Evolutionary conservation across 2,797 vertebrate genomes (phyloP).

Genomic region (Pogoniulus pusillus): DNA sequence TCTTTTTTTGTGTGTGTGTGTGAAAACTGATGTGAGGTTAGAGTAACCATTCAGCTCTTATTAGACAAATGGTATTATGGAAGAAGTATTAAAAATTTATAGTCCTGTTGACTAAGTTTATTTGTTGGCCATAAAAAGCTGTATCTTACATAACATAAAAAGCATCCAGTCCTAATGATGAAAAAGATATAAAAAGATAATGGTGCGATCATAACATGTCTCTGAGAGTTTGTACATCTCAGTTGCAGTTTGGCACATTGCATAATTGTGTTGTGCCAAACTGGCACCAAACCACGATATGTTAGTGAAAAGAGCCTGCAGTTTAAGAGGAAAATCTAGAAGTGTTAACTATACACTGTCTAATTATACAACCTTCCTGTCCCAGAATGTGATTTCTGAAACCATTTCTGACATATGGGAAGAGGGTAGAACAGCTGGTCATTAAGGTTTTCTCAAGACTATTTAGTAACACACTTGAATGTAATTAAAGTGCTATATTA

Average conservation of each 20-base stretch:
- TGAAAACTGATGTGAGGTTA: constrained; percentile 41
- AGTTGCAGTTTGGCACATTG: constrained; percentile 70
- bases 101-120: constrained; percentile 75
- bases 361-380: constrained; percentile 82
- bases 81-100: constrained; percentile 81
- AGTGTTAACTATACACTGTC: constrained; percentile 82
- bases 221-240: constrained; percentile 75
- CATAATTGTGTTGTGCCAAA: constrained; percentile 71
- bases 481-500: constrained; percentile 82
- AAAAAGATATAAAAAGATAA: constrained; percentile 78
- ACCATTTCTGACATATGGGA: constrained; percentile 84
- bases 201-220: constrained; percentile 70
- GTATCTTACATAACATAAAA: constrained; percentile 74
- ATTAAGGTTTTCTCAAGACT: constrained; percentile 86
- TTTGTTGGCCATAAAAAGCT: constrained; percentile 71
- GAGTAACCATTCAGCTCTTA: constrained; percentile 66
- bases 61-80: constrained; percentile 71
- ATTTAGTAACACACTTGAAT: constrained; percentile 84
- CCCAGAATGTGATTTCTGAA: constrained; percentile 81
- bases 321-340: constrained; percentile 78
- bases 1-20: background rate
- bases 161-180: constrained; percentile 68
- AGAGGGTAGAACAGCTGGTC: constrained; percentile 84
- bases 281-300: constrained; percentile 74
- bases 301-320: constrained; percentile 75